Evolutionary conservation across 2,113 vertebrate species (phyloP), one percentile per base, ranked within the genome.

Genomic region (Tylochromis polylepis): DNA sequence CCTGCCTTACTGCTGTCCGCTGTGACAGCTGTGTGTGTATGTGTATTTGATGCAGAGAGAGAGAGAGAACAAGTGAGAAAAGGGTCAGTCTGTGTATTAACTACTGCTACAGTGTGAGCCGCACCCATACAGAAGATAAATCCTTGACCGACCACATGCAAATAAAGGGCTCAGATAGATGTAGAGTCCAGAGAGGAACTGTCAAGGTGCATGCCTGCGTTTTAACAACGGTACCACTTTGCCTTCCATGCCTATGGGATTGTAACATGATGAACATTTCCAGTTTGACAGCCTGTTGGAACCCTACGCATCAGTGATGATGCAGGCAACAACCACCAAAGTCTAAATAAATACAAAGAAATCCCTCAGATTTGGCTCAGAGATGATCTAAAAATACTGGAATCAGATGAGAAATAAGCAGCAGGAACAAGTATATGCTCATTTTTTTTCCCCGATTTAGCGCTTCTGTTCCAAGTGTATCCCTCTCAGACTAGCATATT

Each of bases 1-100:
- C 87, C 88, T 88, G 93, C 89, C 86, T 93, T 90, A 49, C 91
- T 83, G 90, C 90, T 92, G 91, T 91, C 87, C 86, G 78, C 92
- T 82, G 88, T 93, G 93, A 92, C 93, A 92, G 87, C 87, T 91
- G 84, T 82, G 90, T 88, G 88, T 86, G 78, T 86, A 75, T 86
- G 81, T 67, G 82, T 85, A 81, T 82, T 83, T 81, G 79, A 88
- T 86, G 88, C 81, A 88, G 81, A 81, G 82, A 55, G 59, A 79
- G 79, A 38, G 60, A 80, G 8, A 58, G 51, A 87, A 51, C 38
- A 62, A 85, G 53, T 3, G 8, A 88, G 80, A 77, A 56, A 86
- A 83, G 92, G 89, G 89, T 88, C 86, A 88, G 38, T 41, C 53
- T 65, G 88, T 88, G 86, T 87, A 90, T 79, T 31, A 86, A 82